phyloP scores from a whole-genome alignment of 1,140 invertebrate genomes.

The Agrilus planipennis region DNA sequence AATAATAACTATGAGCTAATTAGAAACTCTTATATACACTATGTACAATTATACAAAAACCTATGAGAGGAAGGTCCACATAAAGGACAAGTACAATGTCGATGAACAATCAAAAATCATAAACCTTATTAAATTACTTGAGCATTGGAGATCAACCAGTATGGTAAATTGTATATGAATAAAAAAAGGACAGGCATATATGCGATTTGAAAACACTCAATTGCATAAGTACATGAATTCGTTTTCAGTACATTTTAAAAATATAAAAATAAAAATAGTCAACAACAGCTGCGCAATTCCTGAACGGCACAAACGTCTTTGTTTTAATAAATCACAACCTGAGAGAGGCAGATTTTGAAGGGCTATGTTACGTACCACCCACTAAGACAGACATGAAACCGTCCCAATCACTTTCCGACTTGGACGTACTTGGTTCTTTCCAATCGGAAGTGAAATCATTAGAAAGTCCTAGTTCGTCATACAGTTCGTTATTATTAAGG shows the following conservation, averaged over 20 bases:
- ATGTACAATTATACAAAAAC: constrained; percentile 28
- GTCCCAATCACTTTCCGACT: constrained; percentile 31
- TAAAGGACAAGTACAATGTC: constrained; percentile 26
- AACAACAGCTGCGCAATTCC: constrained; percentile 31
- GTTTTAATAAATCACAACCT: constrained; percentile 33
- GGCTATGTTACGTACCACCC: constrained; percentile 31
- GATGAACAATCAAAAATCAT: constrained; percentile 20
- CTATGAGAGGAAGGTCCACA: constrained; percentile 30
- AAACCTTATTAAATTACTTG: constrained; percentile 17
- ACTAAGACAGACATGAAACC: constrained; percentile 34
- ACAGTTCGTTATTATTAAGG: constrained; percentile 63
- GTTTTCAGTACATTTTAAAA: constrained; percentile 18
- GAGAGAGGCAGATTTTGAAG: constrained; percentile 16
- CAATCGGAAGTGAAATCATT: constrained; percentile 22
- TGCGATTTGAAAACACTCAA: constrained; percentile 1
- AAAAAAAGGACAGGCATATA: constrained; percentile 1
- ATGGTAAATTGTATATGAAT: no score
- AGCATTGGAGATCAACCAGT: constrained; percentile 26
- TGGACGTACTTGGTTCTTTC: constrained; percentile 23
- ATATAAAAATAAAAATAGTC: constrained; percentile 29
- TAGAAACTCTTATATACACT: constrained; percentile 34
- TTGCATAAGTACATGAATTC: constrained; percentile 22
- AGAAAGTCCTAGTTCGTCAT: constrained; percentile 36
- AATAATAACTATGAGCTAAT: constrained; percentile 21
- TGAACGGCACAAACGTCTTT: constrained; percentile 17